Percentiles rank a stretch among this genome's conserved stretches.
Conservation (phyloP, 2,113 vertebrate species). For the Fregetta grallaria region DNA sequence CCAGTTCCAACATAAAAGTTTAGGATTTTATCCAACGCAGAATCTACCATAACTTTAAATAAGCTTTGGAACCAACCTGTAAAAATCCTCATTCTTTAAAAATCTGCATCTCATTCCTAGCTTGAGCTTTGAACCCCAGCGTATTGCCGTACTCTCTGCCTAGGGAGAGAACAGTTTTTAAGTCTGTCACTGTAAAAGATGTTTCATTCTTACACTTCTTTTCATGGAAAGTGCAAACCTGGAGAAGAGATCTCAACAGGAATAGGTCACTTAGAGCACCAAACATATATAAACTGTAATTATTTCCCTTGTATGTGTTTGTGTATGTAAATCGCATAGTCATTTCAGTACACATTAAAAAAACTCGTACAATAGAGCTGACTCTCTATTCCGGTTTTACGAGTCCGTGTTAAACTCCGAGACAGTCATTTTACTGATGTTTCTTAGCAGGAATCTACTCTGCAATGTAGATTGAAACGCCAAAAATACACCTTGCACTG, state of each 20-base stretch:
- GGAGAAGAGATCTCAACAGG: background rate
- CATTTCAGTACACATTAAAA: background rate
- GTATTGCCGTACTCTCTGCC: background rate
- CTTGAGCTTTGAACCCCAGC: background rate
- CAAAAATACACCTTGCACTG: slow-evolving; percentile 24
- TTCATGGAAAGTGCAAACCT: background rate
- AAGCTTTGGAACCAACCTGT: background rate
- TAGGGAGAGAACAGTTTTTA: background rate
- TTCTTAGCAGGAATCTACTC: slow-evolving; percentile 21
- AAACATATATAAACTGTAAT: background rate
- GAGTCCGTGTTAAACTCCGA: background rate
- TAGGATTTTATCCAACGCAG: background rate
- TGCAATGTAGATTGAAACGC: background rate
- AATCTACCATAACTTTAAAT: background rate
- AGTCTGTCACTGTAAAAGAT: background rate
- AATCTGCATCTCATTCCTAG: background rate
- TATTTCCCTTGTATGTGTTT: background rate
- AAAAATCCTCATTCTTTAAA: background rate
- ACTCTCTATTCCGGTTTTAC: background rate
- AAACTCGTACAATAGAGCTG: background rate
- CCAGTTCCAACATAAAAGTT: background rate
- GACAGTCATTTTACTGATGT: background rate
- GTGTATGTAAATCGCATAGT: background rate
- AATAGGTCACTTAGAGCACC: background rate
- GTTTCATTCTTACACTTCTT: background rate